These are phyloP conservation scores for Homarus gammarus DNA, from an alignment of 2,888 invertebrate species.

Conservation along the genomic window DNA sequence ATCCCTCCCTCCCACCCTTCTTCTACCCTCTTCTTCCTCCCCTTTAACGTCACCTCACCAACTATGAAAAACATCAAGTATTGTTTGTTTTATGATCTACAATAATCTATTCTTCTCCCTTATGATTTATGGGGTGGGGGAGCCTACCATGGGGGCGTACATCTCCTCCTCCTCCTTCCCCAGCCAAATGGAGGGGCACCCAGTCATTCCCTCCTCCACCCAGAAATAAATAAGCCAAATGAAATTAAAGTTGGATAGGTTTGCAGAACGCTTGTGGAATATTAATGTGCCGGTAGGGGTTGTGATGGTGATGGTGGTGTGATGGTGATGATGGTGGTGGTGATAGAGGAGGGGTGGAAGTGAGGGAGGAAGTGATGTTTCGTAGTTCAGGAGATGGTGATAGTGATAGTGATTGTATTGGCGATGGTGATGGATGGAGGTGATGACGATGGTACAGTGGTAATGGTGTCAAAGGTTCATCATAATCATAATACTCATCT, in stretches of 20 bases:
- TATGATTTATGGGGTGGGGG: not conserved
- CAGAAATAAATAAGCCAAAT: slow-evolving; percentile 1
- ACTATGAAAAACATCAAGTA: not conserved
- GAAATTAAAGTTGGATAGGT: slow-evolving; percentile 11
- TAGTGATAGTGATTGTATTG: no score
- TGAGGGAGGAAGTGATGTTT: not conserved
- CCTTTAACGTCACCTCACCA: no score
- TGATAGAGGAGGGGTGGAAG: not conserved
- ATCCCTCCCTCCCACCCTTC: no score
- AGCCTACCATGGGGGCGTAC: not conserved
- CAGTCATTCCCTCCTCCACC: not conserved
- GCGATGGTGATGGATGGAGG: no score
- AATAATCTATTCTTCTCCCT: not conserved
- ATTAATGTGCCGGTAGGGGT: not conserved
- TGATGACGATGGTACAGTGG: no score
- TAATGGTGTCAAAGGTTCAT: no score
- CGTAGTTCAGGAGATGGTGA: not conserved
- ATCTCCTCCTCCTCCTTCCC: not conserved
- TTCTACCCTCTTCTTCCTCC: no score
- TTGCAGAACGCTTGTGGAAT: not conserved
- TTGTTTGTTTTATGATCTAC: not conserved
- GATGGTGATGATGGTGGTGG: not conserved
- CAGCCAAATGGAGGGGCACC: not conserved
- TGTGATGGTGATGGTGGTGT: not conserved
- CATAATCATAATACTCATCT: no score